phyloP scores from a whole-genome alignment of 2,888 invertebrate genomes.

The Andrena praecox region DNA sequence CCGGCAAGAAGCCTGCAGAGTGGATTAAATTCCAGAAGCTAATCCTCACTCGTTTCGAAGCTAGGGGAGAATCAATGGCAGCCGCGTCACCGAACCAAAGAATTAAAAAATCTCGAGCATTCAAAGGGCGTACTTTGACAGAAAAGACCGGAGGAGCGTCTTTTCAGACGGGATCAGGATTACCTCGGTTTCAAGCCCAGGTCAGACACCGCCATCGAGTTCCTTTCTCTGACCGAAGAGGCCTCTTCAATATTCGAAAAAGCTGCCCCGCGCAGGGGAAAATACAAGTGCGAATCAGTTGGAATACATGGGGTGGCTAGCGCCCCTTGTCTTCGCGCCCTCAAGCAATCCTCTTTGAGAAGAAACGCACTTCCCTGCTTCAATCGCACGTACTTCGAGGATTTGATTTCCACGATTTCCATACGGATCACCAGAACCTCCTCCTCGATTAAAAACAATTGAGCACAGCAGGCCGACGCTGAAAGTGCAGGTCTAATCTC shows the following conservation, averaged over 20 bases:
- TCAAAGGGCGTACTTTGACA: slow-evolving; percentile 6
- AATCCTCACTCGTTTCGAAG: slow-evolving; percentile 46
- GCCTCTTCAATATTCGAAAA: slow-evolving; percentile 22
- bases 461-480: neutral
- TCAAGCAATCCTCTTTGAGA: slow-evolving; percentile 42
- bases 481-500: neutral
- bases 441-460: neutral
- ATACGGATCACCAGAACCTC: neutral
- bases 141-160: slow-evolving; percentile 8
- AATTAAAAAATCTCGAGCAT: slow-evolving; percentile 53
- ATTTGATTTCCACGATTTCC: neutral
- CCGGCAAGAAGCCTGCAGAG: slow-evolving; percentile 38
- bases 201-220: slow-evolving; percentile 22
- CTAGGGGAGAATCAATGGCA: slow-evolving; percentile 32
- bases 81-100: slow-evolving; percentile 21
- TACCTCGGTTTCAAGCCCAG: slow-evolving; percentile 30
- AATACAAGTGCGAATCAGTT: slow-evolving; percentile 38
- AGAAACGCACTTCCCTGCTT: neutral
- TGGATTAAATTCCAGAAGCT: slow-evolving; percentile 53
- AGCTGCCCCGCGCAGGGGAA: slow-evolving; percentile 23
- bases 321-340: slow-evolving; percentile 27
- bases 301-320: slow-evolving; percentile 5
- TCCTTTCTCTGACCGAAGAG: slow-evolving; percentile 18
- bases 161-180: slow-evolving; percentile 36
- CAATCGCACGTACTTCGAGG: neutral